Percentiles rank a stretch among this genome's conserved stretches.
phyloP scores from a whole-genome alignment of 2,113 vertebrate genomes.

The Lathamus discolor region DNA sequence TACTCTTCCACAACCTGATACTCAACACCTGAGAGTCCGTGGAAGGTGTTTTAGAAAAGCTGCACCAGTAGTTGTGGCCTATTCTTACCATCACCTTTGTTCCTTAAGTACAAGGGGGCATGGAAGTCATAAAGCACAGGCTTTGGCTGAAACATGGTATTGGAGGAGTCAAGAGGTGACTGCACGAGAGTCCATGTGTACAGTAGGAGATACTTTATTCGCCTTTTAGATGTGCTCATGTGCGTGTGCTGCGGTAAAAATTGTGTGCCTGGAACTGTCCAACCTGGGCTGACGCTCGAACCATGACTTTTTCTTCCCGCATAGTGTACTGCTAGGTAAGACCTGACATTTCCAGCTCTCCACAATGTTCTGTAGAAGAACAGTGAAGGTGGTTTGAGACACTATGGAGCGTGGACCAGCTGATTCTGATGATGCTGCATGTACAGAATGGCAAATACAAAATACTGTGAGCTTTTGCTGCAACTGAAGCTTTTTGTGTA shows the following conservation, averaged over 20 bases:
- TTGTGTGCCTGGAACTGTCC: conserved; percentile 61
- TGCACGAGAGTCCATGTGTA: neutral
- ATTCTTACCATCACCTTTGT: neutral
- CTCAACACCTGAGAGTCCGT: neutral
- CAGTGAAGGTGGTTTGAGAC: neutral
- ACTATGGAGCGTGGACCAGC: neutral
- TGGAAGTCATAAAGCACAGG: neutral
- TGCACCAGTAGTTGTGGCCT: neutral
- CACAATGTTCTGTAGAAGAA: neutral
- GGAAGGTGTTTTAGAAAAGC: neutral
- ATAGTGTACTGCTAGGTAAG: neutral
- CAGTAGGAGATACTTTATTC: conserved; percentile 51
- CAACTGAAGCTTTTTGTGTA: neutral
- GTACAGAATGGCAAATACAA: neutral
- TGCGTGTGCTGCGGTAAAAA: neutral
- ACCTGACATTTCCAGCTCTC: neutral
- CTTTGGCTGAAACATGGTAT: neutral
- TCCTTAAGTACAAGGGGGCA: neutral
- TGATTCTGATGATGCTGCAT: neutral
- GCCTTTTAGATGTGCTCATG: conserved; percentile 26
- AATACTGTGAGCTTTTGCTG: conserved; percentile 58
- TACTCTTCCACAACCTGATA: neutral
- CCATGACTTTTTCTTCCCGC: neutral
- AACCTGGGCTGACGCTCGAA: neutral
- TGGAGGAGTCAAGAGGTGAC: neutral